Conservation (phyloP, 2,797 vertebrate genomes). For the Galago senegalensis region DNA sequence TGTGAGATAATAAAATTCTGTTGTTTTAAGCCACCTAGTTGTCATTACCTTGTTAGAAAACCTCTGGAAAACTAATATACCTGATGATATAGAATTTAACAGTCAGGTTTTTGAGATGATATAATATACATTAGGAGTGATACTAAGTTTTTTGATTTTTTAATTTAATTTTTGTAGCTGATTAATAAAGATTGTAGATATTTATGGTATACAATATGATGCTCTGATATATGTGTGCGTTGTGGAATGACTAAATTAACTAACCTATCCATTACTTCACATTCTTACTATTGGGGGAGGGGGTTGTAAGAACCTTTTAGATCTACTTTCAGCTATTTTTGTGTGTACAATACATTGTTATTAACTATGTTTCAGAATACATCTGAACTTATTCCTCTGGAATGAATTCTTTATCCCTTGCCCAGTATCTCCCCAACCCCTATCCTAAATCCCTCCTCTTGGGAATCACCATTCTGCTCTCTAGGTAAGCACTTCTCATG, state of each 20-base stretch:
- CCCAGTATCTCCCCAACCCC: background rate
- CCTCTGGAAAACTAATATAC: background rate
- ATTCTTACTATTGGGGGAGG: too few species aligned
- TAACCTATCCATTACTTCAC: background rate
- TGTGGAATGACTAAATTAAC: background rate
- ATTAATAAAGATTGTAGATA: background rate
- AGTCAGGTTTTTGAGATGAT: background rate
- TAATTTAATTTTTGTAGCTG: background rate
- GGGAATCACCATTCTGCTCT: background rate
- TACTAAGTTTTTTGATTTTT: background rate
- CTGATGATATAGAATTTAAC: background rate
- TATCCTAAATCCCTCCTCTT: background rate
- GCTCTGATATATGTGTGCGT: background rate
- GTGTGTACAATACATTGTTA: background rate
- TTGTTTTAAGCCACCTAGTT: background rate
- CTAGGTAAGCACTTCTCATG: background rate
- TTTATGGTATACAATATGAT: background rate
- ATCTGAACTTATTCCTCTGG: background rate
- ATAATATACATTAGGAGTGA: background rate
- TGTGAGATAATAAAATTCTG: background rate
- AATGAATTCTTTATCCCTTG: background rate
- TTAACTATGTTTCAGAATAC: constrained; percentile 14
- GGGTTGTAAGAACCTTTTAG: background rate
- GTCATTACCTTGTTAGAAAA: background rate
- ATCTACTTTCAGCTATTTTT: background rate